Evolutionary conservation across 2,113 vertebrate species (phyloP).

Genomic region (Xenopus borealis): DNA sequence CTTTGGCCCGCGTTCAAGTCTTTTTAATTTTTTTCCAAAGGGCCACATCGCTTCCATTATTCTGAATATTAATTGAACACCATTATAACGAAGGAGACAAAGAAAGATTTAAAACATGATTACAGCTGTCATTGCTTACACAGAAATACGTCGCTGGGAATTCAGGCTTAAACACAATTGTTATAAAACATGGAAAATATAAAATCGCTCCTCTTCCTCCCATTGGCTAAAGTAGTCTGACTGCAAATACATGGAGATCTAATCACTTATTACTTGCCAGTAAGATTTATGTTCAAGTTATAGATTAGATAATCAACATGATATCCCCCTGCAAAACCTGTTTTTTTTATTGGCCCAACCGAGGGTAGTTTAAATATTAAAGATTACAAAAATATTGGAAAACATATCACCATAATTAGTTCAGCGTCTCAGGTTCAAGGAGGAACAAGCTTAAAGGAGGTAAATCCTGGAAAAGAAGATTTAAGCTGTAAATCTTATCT

Average conservation of each 20-base stretch:
- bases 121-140: conserved; percentile 70
- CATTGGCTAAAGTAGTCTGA: conserved; percentile 2
- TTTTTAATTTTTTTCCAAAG: conserved; percentile 61
- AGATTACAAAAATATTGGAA: too few relatives aligned
- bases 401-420: too few relatives aligned
- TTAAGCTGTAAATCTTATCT: too few relatives aligned
- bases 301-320: too few relatives aligned
- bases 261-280: too few relatives aligned
- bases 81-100: conserved; percentile 73
- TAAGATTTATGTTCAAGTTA: too few relatives aligned
- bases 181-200: conserved; percentile 48
- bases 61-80: conserved; percentile 78
- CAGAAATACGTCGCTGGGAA: conserved; percentile 71
- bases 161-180: conserved; percentile 51
- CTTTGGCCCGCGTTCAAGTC: conserved; percentile 73
- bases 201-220: conserved; percentile 9
- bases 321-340: too few relatives aligned
- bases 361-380: too few relatives aligned
- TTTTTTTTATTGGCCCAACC: too few relatives aligned
- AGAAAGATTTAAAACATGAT: conserved; percentile 72
- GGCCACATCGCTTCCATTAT: conserved; percentile 70
- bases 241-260: conserved; percentile 1
- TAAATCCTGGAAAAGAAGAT: too few relatives aligned
- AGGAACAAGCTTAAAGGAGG: too few relatives aligned
- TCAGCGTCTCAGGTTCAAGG: too few relatives aligned